phyloP scores from a whole-genome alignment of 2,797 vertebrate genomes.

The Echeneis naucrates region DNA sequence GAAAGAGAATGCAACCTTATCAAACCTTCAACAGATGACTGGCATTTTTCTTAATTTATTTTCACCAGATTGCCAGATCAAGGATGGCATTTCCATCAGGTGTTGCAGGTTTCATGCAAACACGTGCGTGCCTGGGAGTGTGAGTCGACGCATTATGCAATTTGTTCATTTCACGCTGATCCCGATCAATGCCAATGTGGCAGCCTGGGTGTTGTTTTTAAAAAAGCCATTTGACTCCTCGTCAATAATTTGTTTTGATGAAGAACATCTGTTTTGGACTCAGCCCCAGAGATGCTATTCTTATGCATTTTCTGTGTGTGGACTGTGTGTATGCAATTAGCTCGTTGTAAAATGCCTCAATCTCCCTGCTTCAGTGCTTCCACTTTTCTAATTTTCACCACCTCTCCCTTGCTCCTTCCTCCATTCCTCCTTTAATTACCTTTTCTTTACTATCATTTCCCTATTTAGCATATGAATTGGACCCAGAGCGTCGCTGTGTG shows the following conservation, averaged over 20 bases:
- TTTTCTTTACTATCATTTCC: conserved; percentile 60
- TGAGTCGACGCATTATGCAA: background rate
- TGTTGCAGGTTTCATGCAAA: conserved; percentile 9
- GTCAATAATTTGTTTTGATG: conserved; percentile 57
- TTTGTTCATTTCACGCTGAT: conserved; percentile 35
- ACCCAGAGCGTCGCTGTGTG: conserved; percentile 29
- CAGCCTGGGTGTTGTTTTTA: conserved; percentile 26
- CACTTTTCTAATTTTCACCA: conserved; percentile 58
- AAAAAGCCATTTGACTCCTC: conserved; percentile 53
- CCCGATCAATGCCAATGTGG: conserved; percentile 22
- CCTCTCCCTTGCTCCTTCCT: conserved; percentile 40
- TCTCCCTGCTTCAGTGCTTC: conserved; percentile 51
- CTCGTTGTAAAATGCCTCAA: conserved; percentile 47
- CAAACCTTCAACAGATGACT: conserved; percentile 61
- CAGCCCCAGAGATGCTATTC: conserved; percentile 43
- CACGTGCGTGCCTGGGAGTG: background rate
- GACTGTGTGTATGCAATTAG: conserved; percentile 4
- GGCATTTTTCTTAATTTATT: conserved; percentile 62
- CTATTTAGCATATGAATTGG: conserved; percentile 70
- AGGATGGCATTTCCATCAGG: conserved; percentile 69
- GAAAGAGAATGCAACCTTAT: conserved; percentile 61
- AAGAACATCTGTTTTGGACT: conserved; percentile 60
- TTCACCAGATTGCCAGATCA: conserved; percentile 62
- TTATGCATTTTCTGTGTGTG: conserved; percentile 21
- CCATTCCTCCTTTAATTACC: conserved; percentile 61